Evolutionary conservation across 2,888 invertebrate genomes (phyloP), one percentile per base, ranked within the genome.

Genomic region (Rhingia rostrata): DNA sequence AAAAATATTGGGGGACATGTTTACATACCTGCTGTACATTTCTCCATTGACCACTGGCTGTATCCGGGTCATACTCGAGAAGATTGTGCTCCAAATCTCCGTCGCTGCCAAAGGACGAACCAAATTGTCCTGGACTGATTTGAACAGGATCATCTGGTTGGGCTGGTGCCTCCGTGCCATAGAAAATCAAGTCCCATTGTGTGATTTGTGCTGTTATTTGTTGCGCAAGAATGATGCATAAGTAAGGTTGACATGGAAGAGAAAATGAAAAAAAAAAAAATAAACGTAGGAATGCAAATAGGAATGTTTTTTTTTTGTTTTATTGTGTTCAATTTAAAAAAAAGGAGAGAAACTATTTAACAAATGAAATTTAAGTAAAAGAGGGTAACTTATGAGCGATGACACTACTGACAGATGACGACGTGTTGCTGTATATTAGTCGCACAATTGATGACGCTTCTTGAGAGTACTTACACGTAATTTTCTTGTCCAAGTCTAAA

Each of bases 151-250:
- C 92, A 22, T 90, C 92, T 60, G 93, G 93, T 88, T 94, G 94
- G 6, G 94, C 92, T 0, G 94, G 94, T 1, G 92, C 92, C 86
- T 94, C 94, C 1, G 97, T 97, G 49, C 97, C 97, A 91, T 96
- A 96, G 90, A 97, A 94, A 88, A 96, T 95, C 88, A 97, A 91
- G 90, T 95, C 95, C 97, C 97, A 97, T 87, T 95, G 95, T 63
- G 94, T 93, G 75, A 97, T 92, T 88, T 94, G 94, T 88, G 93
- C 92, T 93, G 88, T 30, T 32, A 41, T 64, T 51, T 77, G 47
- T 73, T 67, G 72, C 22, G 22, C 66, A 9, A 7, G 53, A 58
- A 61, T 32, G 14, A 3, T 45, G 22, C 33, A 47, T 64, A 47
- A 10, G 53, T 22, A 32, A 39, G 14, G 32, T 12, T 37, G 41